phyloP scores from a whole-genome alignment of 2,888 invertebrate genomes.

The Diaprepes abbreviatus region DNA sequence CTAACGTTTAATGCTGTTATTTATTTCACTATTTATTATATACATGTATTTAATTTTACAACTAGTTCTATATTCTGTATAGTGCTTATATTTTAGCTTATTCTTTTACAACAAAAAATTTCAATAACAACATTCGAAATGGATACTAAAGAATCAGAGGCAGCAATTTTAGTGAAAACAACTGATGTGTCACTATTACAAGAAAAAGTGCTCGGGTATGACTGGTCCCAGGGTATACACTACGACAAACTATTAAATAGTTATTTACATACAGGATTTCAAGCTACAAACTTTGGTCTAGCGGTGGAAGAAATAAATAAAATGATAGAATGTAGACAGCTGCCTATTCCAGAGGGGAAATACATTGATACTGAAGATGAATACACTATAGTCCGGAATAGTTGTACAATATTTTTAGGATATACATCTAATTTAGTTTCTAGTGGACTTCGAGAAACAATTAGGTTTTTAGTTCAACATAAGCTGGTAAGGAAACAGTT shows the following conservation, averaged over 20 bases:
- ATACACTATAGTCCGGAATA: conserved; percentile 81
- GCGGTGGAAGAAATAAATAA: conserved; percentile 92
- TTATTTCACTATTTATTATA: too few species aligned
- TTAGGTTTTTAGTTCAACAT: conserved; percentile 88
- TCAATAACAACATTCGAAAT: background rate
- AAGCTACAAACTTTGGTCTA: conserved; percentile 94
- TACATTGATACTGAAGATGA: conserved; percentile 82
- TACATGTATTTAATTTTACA: too few species aligned
- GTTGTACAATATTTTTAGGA: conserved; percentile 96
- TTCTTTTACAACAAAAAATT: background rate
- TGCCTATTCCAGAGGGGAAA: conserved; percentile 78
- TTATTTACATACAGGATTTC: conserved; percentile 91
- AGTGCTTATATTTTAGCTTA: too few species aligned
- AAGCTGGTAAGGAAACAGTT: conserved; percentile 76
- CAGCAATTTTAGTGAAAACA: conserved; percentile 62
- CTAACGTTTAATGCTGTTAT: too few species aligned
- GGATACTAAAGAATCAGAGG: conserved; percentile 40
- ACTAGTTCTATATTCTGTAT: too few species aligned
- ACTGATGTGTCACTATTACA: conserved; percentile 58
- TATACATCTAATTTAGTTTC: conserved; percentile 98
- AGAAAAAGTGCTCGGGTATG: conserved; percentile 84
- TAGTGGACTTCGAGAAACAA: conserved; percentile 92
- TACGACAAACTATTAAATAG: conserved; percentile 86
- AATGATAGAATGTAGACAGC: conserved; percentile 86
- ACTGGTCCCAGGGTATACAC: conserved; percentile 92